Conservation (phyloP, 2,888 invertebrate species). For the Gibbula magus region DNA sequence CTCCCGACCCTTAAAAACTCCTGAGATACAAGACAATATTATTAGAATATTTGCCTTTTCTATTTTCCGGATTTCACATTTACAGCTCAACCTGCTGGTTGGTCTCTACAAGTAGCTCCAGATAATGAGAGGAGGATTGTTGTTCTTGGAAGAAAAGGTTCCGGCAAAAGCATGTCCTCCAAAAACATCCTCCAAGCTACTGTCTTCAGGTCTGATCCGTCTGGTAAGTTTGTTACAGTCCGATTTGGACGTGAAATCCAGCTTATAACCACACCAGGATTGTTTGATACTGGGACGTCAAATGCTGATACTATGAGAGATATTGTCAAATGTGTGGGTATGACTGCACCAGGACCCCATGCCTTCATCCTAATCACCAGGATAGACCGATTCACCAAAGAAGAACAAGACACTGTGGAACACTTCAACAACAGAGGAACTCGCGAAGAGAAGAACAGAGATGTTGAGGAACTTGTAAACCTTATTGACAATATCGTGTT, state of each 20-base stretch:
- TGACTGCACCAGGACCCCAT: constrained; percentile 38
- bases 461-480: constrained; percentile 13
- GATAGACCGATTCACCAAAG: constrained; percentile 35
- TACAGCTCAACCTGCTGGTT: no score
- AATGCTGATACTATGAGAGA: constrained; percentile 27
- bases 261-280: constrained; percentile 38
- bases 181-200: constrained; percentile 27
- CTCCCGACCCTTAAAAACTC: no score
- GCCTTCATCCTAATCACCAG: constrained; percentile 33
- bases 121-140: constrained; percentile 33
- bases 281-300: constrained; percentile 33
- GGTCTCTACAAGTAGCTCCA: no score
- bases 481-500: constrained; percentile 19
- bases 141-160: constrained; percentile 34
- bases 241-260: constrained; percentile 15
- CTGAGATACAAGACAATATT: no score
- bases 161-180: constrained; percentile 37
- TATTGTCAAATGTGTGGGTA: constrained; percentile 29
- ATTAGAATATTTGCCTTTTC: no score
- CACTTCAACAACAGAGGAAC: constrained; percentile 23
- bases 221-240: constrained; percentile 28
- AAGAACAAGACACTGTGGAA: constrained; percentile 36
- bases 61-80: no score
- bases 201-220: constrained; percentile 22
- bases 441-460: background rate